phyloP scores from a whole-genome alignment of 2,888 invertebrate species.

The Drosophila mayaguana region DNA sequence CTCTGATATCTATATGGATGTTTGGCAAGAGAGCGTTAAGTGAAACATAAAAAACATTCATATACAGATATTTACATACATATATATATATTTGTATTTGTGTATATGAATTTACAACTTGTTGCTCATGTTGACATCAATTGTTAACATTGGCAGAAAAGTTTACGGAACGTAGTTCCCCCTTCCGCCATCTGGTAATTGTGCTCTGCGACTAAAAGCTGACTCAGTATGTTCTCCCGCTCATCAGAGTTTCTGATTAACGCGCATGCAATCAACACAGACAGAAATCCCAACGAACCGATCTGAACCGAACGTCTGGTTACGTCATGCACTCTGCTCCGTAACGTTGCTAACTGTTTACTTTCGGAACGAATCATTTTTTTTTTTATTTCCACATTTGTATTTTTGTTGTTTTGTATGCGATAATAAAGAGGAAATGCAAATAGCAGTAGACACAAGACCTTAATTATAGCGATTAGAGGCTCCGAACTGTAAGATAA shows the following conservation, averaged over 20 bases:
- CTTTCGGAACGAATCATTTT: slow-evolving; percentile 15
- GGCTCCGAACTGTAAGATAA: background rate
- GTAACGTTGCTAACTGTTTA: slow-evolving; percentile 28
- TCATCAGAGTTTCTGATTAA: slow-evolving; percentile 38
- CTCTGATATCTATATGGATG: background rate
- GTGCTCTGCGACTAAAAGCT: slow-evolving; percentile 5
- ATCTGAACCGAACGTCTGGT: slow-evolving; percentile 23
- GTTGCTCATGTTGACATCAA: slow-evolving; percentile 20
- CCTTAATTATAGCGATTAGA: slow-evolving; percentile 29
- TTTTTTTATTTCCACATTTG: background rate
- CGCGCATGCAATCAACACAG: slow-evolving; percentile 29
- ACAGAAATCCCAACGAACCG: slow-evolving; percentile 25
- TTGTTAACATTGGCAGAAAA: slow-evolving; percentile 14
- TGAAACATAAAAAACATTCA: background rate
- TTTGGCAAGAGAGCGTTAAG: background rate
- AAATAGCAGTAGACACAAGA: slow-evolving; percentile 4
- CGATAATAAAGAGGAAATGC: slow-evolving; percentile 15
- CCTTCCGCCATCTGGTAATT: slow-evolving; percentile 8
- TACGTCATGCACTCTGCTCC: slow-evolving; percentile 40
- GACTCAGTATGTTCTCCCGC: slow-evolving; percentile 21
- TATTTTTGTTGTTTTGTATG: background rate
- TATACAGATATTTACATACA: background rate
- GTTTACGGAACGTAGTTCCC: slow-evolving; percentile 13
- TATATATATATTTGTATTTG: background rate
- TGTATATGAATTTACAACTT: background rate